A percentile compares a stretch with the other conserved stretches of the same genome.
Evolutionary conservation across 2,113 vertebrate species (phyloP).

Genomic region (Ginglymostoma cirratum): DNA sequence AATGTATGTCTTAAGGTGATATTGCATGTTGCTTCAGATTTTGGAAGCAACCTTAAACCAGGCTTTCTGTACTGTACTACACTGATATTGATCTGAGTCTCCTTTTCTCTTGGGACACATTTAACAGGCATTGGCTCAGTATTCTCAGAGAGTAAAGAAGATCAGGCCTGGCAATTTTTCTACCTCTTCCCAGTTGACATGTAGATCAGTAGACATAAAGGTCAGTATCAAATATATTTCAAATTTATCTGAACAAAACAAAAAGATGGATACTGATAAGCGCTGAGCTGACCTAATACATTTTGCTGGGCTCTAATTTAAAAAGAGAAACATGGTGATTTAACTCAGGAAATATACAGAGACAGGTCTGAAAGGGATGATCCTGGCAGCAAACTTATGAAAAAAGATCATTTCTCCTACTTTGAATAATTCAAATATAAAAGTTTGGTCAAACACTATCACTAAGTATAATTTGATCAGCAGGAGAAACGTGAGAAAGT

Average conservation of each 20-base stretch:
- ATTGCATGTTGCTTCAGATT: slow-evolving; percentile 18
- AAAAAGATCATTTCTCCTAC: background rate
- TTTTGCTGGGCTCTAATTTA: background rate
- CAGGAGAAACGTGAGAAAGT: background rate
- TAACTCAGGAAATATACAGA: background rate
- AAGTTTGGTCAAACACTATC: background rate
- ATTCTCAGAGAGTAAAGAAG: background rate
- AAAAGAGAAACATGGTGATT: background rate
- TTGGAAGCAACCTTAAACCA: background rate
- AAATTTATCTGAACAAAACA: background rate
- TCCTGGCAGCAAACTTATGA: background rate
- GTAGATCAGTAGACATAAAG: background rate
- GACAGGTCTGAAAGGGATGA: background rate
- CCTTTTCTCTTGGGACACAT: background rate
- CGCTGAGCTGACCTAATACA: background rate
- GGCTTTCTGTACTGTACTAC: background rate
- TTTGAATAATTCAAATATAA: background rate
- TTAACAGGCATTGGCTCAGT: background rate
- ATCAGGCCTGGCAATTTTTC: background rate
- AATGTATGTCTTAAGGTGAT: slow-evolving; percentile 10
- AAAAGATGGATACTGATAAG: background rate
- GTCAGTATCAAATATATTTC: background rate
- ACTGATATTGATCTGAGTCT: background rate
- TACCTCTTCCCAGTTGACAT: background rate
- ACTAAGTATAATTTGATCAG: background rate